Conservation (phyloP, 2,797 vertebrate genomes). For the Muscicapa comitata region DNA sequence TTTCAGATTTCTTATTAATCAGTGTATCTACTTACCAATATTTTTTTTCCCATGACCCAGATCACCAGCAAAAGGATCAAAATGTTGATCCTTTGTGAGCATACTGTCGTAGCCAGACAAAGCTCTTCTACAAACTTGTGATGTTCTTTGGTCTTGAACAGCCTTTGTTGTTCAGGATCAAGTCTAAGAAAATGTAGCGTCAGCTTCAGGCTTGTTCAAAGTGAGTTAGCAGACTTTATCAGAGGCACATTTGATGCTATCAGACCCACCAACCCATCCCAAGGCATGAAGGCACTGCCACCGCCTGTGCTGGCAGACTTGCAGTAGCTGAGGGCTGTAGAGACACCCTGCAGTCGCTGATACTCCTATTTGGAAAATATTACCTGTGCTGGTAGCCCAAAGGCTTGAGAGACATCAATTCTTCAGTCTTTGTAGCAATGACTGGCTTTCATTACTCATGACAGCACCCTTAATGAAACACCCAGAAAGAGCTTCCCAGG, state of each 20-base stretch:
- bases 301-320: not conserved
- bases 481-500: not conserved
- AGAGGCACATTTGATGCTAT: not conserved
- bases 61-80: not conserved
- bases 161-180: not conserved
- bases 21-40: not conserved
- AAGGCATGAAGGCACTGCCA: not conserved
- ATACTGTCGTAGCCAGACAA: not conserved
- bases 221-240: not conserved
- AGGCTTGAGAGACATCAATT: not conserved
- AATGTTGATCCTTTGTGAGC: not conserved
- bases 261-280: not conserved
- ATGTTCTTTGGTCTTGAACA: not conserved
- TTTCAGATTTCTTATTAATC: conserved; percentile 43
- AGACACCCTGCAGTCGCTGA: accelerated
- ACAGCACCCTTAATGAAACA: not conserved
- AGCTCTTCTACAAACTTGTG: not conserved
- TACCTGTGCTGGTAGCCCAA: not conserved
- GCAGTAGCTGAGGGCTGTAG: not conserved
- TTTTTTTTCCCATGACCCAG: not conserved
- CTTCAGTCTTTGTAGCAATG: not conserved
- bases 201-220: not conserved
- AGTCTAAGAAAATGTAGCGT: not conserved
- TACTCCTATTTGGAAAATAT: not conserved
- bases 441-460: not conserved